Conservation (phyloP, 1,140 invertebrate genomes). For the Branchinecta lynchi region DNA sequence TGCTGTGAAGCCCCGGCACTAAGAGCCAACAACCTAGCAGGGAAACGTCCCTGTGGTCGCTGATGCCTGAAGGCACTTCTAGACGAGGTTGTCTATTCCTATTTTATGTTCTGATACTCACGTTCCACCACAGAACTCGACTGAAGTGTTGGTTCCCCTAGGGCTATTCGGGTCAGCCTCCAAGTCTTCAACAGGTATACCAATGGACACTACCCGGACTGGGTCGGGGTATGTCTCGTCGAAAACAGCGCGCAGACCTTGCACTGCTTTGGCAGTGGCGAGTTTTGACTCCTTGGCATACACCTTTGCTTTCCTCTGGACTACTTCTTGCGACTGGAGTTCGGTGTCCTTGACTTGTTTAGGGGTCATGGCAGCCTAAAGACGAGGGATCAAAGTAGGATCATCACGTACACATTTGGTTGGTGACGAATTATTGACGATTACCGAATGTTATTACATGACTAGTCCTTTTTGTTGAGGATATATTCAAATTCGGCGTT, state of each 20-base stretch:
- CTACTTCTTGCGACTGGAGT: constrained; percentile 55
- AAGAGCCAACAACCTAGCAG: too few species aligned
- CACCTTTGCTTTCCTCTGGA: constrained; percentile 61
- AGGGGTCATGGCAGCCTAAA: constrained; percentile 57
- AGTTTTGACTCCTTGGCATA: constrained; percentile 79
- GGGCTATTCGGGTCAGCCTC: constrained; percentile 65
- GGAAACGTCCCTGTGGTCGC: too few species aligned
- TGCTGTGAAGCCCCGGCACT: too few species aligned
- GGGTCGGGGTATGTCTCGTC: constrained; percentile 99
- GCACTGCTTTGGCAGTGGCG: constrained; percentile 71
- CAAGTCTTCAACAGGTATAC: constrained; percentile 76
- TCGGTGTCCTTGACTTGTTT: constrained; percentile 77
- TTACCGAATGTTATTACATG: too few species aligned
- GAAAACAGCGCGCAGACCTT: constrained; percentile 93
- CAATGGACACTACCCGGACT: constrained; percentile 88
- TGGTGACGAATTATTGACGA: too few species aligned
- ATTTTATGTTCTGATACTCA: constrained; percentile 30
- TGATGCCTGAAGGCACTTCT: too few species aligned
- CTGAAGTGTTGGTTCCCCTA: constrained; percentile 64
- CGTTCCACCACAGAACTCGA: constrained; percentile 99
- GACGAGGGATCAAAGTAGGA: constrained; percentile 14
- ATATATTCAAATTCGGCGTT: too few species aligned
- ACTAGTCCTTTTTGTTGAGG: too few species aligned
- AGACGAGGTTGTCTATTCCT: too few species aligned
- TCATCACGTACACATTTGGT: too few species aligned